Conservation (phyloP, 2,797 vertebrate genomes). For the Anisognathus igniventris region DNA sequence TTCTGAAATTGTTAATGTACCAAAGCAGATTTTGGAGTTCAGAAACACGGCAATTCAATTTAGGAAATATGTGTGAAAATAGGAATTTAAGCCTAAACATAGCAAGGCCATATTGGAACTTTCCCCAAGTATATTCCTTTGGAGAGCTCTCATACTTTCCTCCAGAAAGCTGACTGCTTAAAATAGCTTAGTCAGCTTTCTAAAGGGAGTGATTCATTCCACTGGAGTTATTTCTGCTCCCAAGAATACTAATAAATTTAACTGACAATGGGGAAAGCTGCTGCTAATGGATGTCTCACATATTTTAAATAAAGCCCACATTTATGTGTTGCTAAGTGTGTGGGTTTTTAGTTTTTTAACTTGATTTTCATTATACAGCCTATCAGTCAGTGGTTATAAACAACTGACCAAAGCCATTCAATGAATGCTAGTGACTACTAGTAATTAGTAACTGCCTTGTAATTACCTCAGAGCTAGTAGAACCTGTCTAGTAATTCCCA, state of each 20-base stretch:
- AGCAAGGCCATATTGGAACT: not conserved
- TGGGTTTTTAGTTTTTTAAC: not conserved
- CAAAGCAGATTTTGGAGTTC: not conserved
- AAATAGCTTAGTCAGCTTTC: conserved; percentile 6
- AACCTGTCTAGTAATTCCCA: not conserved
- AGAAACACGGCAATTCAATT: not conserved
- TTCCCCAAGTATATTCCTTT: not conserved
- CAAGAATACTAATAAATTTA: not conserved
- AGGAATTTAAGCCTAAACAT: not conserved
- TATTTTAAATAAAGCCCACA: not conserved
- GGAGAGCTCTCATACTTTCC: not conserved
- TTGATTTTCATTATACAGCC: not conserved
- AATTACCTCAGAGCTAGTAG: not conserved
- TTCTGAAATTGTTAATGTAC: not conserved
- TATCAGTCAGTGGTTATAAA: not conserved
- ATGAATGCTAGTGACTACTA: too few species aligned
- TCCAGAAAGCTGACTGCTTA: not conserved
- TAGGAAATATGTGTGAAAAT: not conserved
- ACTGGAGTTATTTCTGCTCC: not conserved
- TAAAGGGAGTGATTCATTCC: not conserved
- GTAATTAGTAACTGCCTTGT: not conserved
- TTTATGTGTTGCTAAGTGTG: not conserved
- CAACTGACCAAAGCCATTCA: not conserved
- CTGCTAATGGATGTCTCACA: not conserved
- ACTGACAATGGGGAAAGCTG: not conserved